Base-by-base conservation (phyloP, 2,888 invertebrate genomes). In the Lasioglossum pauxillum region DNA sequence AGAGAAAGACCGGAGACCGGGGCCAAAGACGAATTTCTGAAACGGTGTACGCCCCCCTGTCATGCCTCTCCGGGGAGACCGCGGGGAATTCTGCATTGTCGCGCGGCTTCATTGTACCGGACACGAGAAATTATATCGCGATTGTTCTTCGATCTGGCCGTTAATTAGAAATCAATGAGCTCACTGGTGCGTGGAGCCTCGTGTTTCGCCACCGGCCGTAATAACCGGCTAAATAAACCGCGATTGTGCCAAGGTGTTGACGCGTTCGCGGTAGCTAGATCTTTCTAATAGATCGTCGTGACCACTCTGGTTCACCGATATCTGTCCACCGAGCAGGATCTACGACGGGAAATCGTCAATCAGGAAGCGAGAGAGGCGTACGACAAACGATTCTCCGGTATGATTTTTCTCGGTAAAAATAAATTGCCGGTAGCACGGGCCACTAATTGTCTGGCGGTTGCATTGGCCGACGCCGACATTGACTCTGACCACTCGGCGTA, bases 111-210 rank as follows among this genome's bases (percentile, higher is more conserved):
- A 94, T 94, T 94, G 93, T 93, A 85, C 91, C 78, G 91, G 89
- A 90, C 91, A 93, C 94, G 91, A 88, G 92, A 93, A 94, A 93
- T 93, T 94, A 93, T 93, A 91, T 87, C 88, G 79, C 90, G 91
- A 95, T 95, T 95, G 95, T 95, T 94, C 93, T 85, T 88, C 92
- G 92, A 94, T 94, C 93, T 93, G 91, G 88, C 84, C 88, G 88
- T 93, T 95, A 95, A 95, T 95, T 94, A 92, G 93, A 90, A 94
- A 93, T 94, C 95, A 94, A 95, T 94, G 95, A 89, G 93, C 81
- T 90, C 92, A 91, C 88, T 94, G 92, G 92, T 83, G 92, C 93
- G 94, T 92, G 89, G 78, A 88, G 31, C 64, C 64, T 64, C 31
- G 75, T 38, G 19, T 53, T 76, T 64, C 46, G n/a, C 79, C 69